Evolutionary conservation across 2,888 invertebrate genomes (phyloP), one percentile per base, ranked within the genome.

Genomic region (Pterobdella sp.): DNA sequence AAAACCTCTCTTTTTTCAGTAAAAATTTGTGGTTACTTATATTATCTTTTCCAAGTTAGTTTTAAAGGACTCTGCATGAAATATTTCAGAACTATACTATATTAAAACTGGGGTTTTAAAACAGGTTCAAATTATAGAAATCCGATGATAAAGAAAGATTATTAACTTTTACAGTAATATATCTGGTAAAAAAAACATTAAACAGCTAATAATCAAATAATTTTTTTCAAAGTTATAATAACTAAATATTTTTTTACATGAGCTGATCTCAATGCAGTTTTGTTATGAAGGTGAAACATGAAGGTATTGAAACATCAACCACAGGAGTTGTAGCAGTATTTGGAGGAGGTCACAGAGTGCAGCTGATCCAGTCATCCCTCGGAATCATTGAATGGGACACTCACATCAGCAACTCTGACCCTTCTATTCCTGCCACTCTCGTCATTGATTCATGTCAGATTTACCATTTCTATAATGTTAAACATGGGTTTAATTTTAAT

Each of bases 321-420:
- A n/a, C 52, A 74, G 74, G 65, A 10, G 75, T 82, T 7, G 72
- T 81, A 4, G 79, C 78, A 0, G 75, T 80, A 22, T 77, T 78
- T 37, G 80, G 79, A 4, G 80, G 80, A 32, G 79, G 80, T 1
- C 74, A 79, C 65, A 79, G 79, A 66, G 76, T 80, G 2, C 60
- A 76, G 80, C 22, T 78, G 78, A 56, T 81, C 81, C 80, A 77
- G 79, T 32, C 76, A 79, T 0, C 75, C n/a, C 79, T 79, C 49
- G 81, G 81, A 0, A 77, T 77, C 42, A 74, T 81, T 10, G 66
- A 76, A 31, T 82, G 82, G 82, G 81, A 82, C 74, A 75, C 72
- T 14, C 75, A 78, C 66, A 76, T 76, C 77, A 79, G 63, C 34
- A 42, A 29, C 14, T 31, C 31, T 18, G 34, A 65, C 29, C 42